A percentile compares a stretch with the other conserved stretches of the same genome.
Conservation (phyloP, 2,888 invertebrate genomes). For the Leptinotarsa rubiginosa region DNA sequence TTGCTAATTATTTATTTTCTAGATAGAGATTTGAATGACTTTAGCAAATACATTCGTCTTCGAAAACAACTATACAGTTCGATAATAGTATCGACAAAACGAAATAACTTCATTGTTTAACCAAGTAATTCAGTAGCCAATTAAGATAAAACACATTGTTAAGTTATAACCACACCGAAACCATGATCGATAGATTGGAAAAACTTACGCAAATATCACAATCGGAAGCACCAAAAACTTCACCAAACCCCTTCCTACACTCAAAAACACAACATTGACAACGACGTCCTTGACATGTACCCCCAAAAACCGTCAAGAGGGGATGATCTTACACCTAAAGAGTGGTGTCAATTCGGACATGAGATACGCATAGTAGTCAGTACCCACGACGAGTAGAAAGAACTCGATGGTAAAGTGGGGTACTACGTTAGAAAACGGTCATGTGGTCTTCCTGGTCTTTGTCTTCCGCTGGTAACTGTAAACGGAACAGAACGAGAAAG, state of each 20-base stretch:
- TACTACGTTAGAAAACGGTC: constrained; percentile 53
- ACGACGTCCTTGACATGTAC: constrained; percentile 62
- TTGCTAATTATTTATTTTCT: too few species aligned
- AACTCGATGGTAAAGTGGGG: constrained; percentile 42
- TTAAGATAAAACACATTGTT: background rate
- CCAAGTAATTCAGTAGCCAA: background rate
- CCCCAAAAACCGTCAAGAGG: constrained; percentile 61
- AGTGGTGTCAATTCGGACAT: constrained; percentile 47
- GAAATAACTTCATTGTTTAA: background rate
- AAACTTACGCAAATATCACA: constrained; percentile 39
- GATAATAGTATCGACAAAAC: background rate
- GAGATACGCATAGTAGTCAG: constrained; percentile 45
- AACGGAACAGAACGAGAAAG: constrained; percentile 44
- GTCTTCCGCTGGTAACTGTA: constrained; percentile 24
- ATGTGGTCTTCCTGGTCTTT: constrained; percentile 51
- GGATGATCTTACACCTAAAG: constrained; percentile 55
- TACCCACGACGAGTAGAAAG: constrained; percentile 45
- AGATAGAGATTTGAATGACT: too few species aligned
- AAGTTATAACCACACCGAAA: constrained; percentile 26
- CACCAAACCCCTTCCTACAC: constrained; percentile 39
- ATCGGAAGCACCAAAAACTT: constrained; percentile 32
- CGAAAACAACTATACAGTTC: background rate
- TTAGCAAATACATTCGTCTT: too few species aligned
- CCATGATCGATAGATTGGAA: constrained; percentile 9
- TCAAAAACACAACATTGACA: constrained; percentile 54